phyloP scores from a whole-genome alignment of 2,888 invertebrate species.

The Argynnis bischoffii region DNA sequence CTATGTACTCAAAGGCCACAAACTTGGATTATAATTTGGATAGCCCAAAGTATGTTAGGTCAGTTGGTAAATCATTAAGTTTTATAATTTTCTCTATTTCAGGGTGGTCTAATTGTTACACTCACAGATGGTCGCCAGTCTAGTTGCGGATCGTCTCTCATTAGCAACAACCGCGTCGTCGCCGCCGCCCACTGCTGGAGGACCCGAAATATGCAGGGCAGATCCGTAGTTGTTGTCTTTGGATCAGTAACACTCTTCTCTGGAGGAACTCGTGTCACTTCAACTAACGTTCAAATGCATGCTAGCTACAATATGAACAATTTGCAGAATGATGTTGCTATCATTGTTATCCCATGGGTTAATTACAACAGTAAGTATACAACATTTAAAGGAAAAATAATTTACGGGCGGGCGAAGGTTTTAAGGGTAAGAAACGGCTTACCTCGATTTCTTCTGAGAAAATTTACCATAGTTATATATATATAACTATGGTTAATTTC shows the following conservation, averaged over 20 bases:
- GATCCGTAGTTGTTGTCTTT: constrained; percentile 52
- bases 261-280: constrained; percentile 48
- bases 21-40: too few relatives aligned
- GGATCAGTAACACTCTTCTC: constrained; percentile 49
- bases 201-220: constrained; percentile 49
- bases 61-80: too few relatives aligned
- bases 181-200: constrained; percentile 58
- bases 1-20: too few relatives aligned
- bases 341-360: constrained; percentile 30
- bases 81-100: neutral
- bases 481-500: too few relatives aligned
- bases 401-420: too few relatives aligned
- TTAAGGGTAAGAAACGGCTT: too few relatives aligned
- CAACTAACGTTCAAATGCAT: constrained; percentile 47
- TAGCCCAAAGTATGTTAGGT: too few relatives aligned
- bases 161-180: constrained; percentile 47
- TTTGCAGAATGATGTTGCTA: constrained; percentile 50
- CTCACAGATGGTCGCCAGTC: constrained; percentile 48
- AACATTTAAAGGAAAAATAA: too few relatives aligned
- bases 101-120: constrained; percentile 53
- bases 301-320: constrained; percentile 41
- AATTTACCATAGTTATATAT: too few relatives aligned
- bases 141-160: constrained; percentile 57
- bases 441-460: too few relatives aligned
- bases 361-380: constrained; percentile 30